A percentile compares a stretch with the other conserved stretches of the same genome.
Evolutionary conservation across 2,888 invertebrate species (phyloP).

Genomic region (Cerastoderma edule): DNA sequence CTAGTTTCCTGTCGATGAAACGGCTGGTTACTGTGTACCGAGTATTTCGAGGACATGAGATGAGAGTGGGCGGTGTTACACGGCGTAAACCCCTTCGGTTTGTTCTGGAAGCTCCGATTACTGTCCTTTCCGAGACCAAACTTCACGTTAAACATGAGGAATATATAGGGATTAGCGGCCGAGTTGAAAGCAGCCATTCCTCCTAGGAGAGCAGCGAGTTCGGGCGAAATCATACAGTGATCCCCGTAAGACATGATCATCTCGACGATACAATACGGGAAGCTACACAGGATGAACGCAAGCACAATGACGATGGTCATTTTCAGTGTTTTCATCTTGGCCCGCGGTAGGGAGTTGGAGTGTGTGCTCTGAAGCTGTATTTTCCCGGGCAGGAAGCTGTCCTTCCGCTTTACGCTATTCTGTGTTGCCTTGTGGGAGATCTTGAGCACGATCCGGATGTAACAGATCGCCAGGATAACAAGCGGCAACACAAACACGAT

Average conservation of each 20-base stretch:
- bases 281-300: conserved; percentile 80
- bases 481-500: conserved; percentile 81
- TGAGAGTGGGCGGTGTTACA: too few relatives aligned
- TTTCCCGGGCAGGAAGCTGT: conserved; percentile 76
- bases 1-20: too few relatives aligned
- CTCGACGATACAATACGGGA: conserved; percentile 82
- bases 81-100: too few relatives aligned
- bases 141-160: conserved; percentile 81
- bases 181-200: conserved; percentile 82
- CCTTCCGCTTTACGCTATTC: conserved; percentile 70
- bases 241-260: conserved; percentile 81
- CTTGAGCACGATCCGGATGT: conserved; percentile 81
- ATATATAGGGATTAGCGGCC: conserved; percentile 81
- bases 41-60: too few relatives aligned
- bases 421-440: conserved; percentile 78
- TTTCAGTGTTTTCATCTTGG: conserved; percentile 83
- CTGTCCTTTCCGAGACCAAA: too few relatives aligned
- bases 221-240: conserved; percentile 64
- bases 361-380: conserved; percentile 80
- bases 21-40: too few relatives aligned
- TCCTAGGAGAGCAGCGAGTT: conserved; percentile 76
- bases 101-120: too few relatives aligned
- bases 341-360: conserved; percentile 81
- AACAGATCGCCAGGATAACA: conserved; percentile 78
- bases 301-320: conserved; percentile 83